Evolutionary conservation across 2,797 vertebrate species (phyloP).

Genomic region (Dendrocincla fuliginosa): DNA sequence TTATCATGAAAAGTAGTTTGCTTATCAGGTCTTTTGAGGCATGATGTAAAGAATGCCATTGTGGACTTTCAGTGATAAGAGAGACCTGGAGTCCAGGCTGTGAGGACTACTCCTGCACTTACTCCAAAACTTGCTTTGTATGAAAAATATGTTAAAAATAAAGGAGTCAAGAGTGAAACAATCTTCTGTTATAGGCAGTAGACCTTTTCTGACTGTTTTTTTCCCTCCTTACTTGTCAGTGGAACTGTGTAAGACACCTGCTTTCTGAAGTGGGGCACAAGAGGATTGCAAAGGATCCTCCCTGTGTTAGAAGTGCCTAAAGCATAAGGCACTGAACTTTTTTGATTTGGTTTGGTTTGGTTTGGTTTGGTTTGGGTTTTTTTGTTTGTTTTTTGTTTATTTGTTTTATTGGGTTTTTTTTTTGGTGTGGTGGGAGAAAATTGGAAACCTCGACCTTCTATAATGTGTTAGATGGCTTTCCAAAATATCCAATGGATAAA

Average conservation of each 20-base stretch:
- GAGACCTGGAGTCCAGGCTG: neutral
- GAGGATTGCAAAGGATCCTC: neutral
- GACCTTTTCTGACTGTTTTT: neutral
- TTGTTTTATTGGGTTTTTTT: too few relatives aligned
- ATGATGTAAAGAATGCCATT: neutral
- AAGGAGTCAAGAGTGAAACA: neutral
- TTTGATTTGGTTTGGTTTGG: too few relatives aligned
- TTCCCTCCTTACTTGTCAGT: neutral
- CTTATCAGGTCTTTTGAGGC: neutral
- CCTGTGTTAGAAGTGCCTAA: neutral
- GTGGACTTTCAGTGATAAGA: neutral
- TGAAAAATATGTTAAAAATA: neutral
- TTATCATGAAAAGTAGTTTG: neutral
- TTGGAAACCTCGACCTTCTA: neutral
- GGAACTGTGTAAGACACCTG: neutral
- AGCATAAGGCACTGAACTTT: neutral
- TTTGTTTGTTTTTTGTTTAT: too few relatives aligned
- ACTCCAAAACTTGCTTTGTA: neutral
- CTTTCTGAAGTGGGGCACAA: neutral
- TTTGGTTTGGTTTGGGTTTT: too few relatives aligned
- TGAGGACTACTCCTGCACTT: neutral
- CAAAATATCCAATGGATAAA: too few relatives aligned
- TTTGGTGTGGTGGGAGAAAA: accelerated
- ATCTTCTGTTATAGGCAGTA: neutral
- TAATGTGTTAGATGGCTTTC: too few relatives aligned